These are phyloP conservation scores for Trachymyrmex cornetzi DNA, from an alignment of 1,140 invertebrate species.

Conservation along the genomic window DNA sequence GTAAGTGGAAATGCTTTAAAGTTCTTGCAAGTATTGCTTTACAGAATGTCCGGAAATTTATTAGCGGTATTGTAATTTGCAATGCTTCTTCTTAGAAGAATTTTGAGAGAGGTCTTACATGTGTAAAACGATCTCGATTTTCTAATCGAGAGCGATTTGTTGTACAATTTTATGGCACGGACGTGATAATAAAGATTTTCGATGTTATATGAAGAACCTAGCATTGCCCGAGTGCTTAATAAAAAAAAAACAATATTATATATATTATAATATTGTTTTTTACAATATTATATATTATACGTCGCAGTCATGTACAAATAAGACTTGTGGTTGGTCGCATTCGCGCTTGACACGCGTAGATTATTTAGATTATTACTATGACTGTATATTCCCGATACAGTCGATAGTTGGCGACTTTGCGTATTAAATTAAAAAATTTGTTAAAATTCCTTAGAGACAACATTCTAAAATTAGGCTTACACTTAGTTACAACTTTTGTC, in stretches of 20 bases:
- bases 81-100: background rate
- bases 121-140: constrained; percentile 21
- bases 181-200: constrained; percentile 71
- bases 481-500: background rate
- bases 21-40: background rate
- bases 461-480: background rate
- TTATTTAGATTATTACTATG: constrained; percentile 2
- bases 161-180: constrained; percentile 82
- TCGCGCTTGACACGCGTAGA: background rate
- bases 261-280: constrained; percentile 1
- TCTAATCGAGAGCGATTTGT: constrained; percentile 22
- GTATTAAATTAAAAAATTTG: constrained; percentile 46
- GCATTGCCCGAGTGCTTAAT: constrained; percentile 42
- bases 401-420: background rate
- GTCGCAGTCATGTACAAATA: constrained; percentile 36
- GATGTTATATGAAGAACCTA: constrained; percentile 1
- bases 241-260: background rate
- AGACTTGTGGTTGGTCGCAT: background rate
- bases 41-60: constrained; percentile 21
- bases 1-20: background rate
- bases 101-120: background rate
- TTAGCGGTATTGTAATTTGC: background rate
- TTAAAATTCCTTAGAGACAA: background rate
- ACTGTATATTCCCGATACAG: background rate
- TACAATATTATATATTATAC: constrained; percentile 25